These are phyloP conservation scores for Novumbra hubbsi DNA, from an alignment of 2,797 vertebrate species.

Conservation along the genomic window DNA sequence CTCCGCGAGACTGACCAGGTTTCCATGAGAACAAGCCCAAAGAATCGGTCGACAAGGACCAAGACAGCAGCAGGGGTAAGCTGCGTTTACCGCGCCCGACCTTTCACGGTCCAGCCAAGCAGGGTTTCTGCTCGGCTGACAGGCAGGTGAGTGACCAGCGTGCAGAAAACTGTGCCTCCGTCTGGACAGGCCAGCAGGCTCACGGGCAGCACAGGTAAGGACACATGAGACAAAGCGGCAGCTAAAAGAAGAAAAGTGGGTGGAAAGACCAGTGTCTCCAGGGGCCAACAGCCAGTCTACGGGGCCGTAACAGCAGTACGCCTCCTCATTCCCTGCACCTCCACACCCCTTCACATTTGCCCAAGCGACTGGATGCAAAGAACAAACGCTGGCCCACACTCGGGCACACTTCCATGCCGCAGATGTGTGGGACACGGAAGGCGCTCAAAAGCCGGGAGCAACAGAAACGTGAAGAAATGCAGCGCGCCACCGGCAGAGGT, in stretches of 20 bases:
- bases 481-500: background rate
- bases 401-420: background rate
- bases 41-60: background rate
- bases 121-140: slow-evolving; percentile 25
- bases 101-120: slow-evolving; percentile 47
- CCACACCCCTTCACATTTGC: background rate
- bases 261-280: background rate
- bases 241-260: background rate
- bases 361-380: background rate
- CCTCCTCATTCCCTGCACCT: background rate
- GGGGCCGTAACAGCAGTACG: background rate
- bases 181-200: slow-evolving; percentile 15
- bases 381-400: background rate
- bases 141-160: slow-evolving; percentile 35
- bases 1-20: background rate
- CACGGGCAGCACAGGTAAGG: background rate
- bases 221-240: background rate
- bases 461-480: background rate
- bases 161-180: slow-evolving; percentile 51
- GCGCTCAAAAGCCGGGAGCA: background rate
- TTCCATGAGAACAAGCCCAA: slow-evolving; percentile 15
- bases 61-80: background rate
- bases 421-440: background rate
- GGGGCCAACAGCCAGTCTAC: background rate
- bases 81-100: slow-evolving; percentile 33